Evolutionary conservation across 2,888 invertebrate species (phyloP), one percentile per base, ranked within the genome.

Genomic region (Tolmerus cingulatus): DNA sequence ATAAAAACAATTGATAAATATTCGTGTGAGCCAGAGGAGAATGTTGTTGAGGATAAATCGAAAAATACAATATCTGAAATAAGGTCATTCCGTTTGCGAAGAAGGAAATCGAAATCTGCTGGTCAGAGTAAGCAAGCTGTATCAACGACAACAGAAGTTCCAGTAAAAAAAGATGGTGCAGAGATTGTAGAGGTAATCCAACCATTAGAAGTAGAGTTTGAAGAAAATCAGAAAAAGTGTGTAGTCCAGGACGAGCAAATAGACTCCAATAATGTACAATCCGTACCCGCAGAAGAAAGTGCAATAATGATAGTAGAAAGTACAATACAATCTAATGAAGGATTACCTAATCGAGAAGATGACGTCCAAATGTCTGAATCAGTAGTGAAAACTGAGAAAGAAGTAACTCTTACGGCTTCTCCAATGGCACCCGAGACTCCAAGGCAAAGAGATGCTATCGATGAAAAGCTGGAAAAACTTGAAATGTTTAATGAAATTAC

Each of bases 81-180:
- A 66, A 87, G 89, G 43, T 88, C 88, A 14, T 88, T 89, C 81
- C 88, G 88, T 19, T 87, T 87, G 14, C 77, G 86, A 74, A 87
- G 88, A 40, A 66, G 86, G 55, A 40, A 74, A 37, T 43, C 14
- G 2, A 88, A 51, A 43, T 8, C n/a, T 16, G 43, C 23, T 46
- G 46, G 27, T 16, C n/a, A 74, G 19, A 5, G 23, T 1, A 37
- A 82, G 5, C n/a, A 82, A 19, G 1, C 5, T n/a, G 5, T 37
- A 30, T n/a, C 66, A 14, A 12, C 30, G 14, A 14, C 30, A 19
- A n/a, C 14, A 37, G 82, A 82, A 66, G 19, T 23, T n/a, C 30
- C 27, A 55, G 55, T 81, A 2, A 79, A 19, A 14, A 81, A 57
- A 7, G 55, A 81, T 0, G 34, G 66, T 66, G 51, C 34, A 40